Evolutionary conservation across 1,140 invertebrate species (phyloP), one percentile per base, ranked within the genome.

Genomic region (Zaprionus taronus): DNA sequence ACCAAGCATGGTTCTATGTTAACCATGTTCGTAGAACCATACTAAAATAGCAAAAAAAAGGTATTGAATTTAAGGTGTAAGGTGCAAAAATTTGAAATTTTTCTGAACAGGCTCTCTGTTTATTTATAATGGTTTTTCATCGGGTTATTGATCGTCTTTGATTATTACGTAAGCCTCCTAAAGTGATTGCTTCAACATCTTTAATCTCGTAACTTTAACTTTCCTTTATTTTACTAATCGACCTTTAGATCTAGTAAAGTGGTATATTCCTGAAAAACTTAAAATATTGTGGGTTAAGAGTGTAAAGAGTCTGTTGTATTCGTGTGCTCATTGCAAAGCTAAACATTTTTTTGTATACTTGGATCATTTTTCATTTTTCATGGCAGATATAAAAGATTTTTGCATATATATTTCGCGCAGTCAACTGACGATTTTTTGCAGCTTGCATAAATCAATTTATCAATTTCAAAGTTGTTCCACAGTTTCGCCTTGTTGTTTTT

Each of bases 391-490:
- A 78, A 83, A 51, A 63, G 47, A 77, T 80, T 72, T 68, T 68
- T 72, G 61, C 69, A 77, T 68, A 72, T 68, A 72, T 72, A 64
- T 71, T 61, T 63, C 41, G 61, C 49, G 51, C 60, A 81, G 69
- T 71, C 79, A 81, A 78, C 53, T 77, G 78, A 83, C 67, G 57
- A 57, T 76, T 87, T 77, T 78, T 53, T 70, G 57, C 73, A 67
- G 55, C 53, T 81, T 82, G 85, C 81, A 90, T 90, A 89, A 89
- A 85, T 89, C 85, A 89, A 89, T 89, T 89, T 89, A 89, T 89
- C 85, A 89, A 90, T 89, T 89, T 89, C 85, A 89, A 85, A 89
- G 81, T 89, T 89, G 63, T 75, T 69, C 56, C 72, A 44, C 26
- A 60, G 63, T 67, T 71, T 57, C 22, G 63, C 17, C 44, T 63